Base-by-base conservation (phyloP, 2,888 invertebrate species). In the Pherbina coryleti region DNA sequence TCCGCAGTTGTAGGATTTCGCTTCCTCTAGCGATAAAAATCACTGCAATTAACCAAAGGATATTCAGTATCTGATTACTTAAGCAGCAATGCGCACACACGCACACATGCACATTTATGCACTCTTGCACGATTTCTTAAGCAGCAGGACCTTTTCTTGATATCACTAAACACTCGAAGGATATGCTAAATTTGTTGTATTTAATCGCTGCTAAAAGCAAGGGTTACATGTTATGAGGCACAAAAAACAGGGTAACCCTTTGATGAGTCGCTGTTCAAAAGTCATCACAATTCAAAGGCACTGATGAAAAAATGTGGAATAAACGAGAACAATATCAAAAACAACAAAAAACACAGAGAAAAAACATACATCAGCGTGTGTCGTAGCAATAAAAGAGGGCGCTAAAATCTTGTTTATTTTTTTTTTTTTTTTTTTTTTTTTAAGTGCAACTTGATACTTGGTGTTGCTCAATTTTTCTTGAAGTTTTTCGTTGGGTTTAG, bases 1-100 rank as follows among this genome's bases (percentile, higher is more conserved):
- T 83, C 83, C 83, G 84, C 83, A 84, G 83, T 85, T 85, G 85
- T 85, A 85, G 83, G 85, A 83, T 85, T 85, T 85, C 85, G 79
- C 82, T 82, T 83, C 84, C 85, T 83, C 81, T 82, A 67, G 79
- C 81, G 82, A 82, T 82, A 81, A 84, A 81, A 80, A 84, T 82
- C 81, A 82, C 75, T 66, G 82, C 79, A 78, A 78, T 64, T 55
- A 67, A 62, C 53, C 70, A 81, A 81, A 83, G 84, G 84, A 84
- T 84, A 84, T 82, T 74, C 79, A 79, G 82, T 81, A 81, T 84
- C 84, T 80, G 82, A 81, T 82, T 81, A 80, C 82, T 76, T 64
- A 55, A 60, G 62, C 75, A n/a, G 55, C 55, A n/a, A 19, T 62
- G 17, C 53, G 37, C 67, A 55, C 53, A 67, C 67, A 31, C 70